These are phyloP conservation scores for Leucosticte australis DNA, from an alignment of 2,113 vertebrate genomes.

Conservation along the genomic window DNA sequence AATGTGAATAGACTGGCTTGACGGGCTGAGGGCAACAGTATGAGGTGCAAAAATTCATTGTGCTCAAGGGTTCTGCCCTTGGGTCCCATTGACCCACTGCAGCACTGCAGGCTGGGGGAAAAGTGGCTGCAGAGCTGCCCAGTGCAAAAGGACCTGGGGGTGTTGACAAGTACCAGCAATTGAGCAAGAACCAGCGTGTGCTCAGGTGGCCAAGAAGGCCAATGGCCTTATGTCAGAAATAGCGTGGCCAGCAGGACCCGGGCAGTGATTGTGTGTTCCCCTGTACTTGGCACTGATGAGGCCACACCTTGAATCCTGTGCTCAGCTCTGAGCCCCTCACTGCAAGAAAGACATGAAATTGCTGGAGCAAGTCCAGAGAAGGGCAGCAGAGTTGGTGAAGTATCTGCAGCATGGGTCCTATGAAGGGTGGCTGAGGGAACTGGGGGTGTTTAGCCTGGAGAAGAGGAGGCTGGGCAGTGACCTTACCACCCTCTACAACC, in stretches of 20 bases:
- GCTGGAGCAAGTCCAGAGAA: not conserved
- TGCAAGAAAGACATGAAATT: not conserved
- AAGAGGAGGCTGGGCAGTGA: not conserved
- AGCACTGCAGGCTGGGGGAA: not conserved
- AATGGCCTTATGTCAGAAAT: not conserved
- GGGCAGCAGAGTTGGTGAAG: not conserved
- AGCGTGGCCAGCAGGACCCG: not conserved
- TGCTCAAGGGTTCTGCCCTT: not conserved
- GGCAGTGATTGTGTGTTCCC: no score
- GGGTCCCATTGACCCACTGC: no score
- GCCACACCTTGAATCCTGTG: not conserved
- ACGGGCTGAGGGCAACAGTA: not conserved
- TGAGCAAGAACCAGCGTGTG: not conserved
- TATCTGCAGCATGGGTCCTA: not conserved
- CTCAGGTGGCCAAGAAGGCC: not conserved
- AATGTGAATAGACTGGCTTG: not conserved
- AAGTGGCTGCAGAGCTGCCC: not conserved
- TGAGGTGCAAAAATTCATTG: not conserved
- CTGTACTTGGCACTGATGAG: not conserved
- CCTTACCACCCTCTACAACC: not conserved
- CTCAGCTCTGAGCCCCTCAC: not conserved
- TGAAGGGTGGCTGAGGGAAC: not conserved
- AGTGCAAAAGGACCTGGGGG: not conserved
- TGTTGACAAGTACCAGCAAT: not conserved
- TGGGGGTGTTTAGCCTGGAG: not conserved